Evolutionary conservation across 2,797 vertebrate genomes (phyloP).

Genomic region (Leuciscus waleckii): DNA sequence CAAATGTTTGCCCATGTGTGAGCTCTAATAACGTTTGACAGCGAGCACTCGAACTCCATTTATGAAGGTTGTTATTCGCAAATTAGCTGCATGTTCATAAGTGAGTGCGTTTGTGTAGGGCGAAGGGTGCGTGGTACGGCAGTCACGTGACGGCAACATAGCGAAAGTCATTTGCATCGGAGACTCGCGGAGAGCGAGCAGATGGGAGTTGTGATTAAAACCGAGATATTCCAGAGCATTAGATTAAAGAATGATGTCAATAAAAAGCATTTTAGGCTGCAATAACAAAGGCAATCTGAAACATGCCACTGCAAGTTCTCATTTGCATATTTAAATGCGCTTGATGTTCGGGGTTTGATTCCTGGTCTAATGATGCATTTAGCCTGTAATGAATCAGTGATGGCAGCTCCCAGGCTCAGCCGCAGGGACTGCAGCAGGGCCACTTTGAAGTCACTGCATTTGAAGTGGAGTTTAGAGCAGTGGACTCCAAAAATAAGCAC

Average conservation of each 20-base stretch:
- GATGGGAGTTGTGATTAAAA: slow-evolving; percentile 72
- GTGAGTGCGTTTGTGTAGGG: slow-evolving; percentile 35
- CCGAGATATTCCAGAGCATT: slow-evolving; percentile 63
- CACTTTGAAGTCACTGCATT: slow-evolving; percentile 64
- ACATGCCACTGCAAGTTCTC: slow-evolving; percentile 57
- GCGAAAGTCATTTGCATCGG: slow-evolving; percentile 57
- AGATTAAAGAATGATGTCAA: slow-evolving; percentile 67
- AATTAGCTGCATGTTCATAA: slow-evolving; percentile 49
- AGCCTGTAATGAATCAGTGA: slow-evolving; percentile 81
- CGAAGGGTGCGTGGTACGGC: slow-evolving; percentile 41
- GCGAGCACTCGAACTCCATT: slow-evolving; percentile 40
- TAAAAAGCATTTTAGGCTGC: slow-evolving; percentile 64
- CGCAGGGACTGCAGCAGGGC: slow-evolving; percentile 51
- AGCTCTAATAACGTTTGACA: slow-evolving; percentile 40
- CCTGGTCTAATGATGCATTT: slow-evolving; percentile 81
- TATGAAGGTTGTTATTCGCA: slow-evolving; percentile 45
- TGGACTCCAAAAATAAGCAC: slow-evolving; percentile 53
- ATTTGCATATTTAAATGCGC: slow-evolving; percentile 82
- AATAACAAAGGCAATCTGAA: slow-evolving; percentile 69
- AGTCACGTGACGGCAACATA: slow-evolving; percentile 55
- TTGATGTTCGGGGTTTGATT: slow-evolving; percentile 79
- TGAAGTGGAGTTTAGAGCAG: slow-evolving; percentile 57
- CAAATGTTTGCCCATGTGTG: slow-evolving; percentile 18
- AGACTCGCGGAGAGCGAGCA: slow-evolving; percentile 54
- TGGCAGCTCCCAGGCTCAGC: slow-evolving; percentile 72